Evolutionary conservation across 2,888 invertebrate species (phyloP).

Genomic region (Chrysina gloriosa): DNA sequence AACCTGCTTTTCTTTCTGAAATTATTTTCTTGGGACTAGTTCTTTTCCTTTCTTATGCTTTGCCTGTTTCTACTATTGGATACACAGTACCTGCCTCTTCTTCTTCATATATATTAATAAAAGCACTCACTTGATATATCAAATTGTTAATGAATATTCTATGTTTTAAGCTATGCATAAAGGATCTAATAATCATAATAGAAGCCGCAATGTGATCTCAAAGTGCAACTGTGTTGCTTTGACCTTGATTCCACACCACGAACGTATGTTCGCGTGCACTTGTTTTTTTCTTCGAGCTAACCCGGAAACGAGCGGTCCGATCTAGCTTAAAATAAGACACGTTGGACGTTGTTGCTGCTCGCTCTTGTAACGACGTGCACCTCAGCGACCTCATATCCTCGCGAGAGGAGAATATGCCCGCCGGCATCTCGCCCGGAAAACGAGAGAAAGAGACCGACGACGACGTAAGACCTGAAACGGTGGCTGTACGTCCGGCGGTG

Average conservation of each 20-base stretch:
- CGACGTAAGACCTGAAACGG: constrained; percentile 19
- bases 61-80: no score
- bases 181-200: no score
- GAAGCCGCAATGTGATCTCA: no score
- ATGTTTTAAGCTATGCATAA: no score
- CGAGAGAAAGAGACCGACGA: neutral
- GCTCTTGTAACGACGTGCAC: neutral
- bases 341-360: neutral
- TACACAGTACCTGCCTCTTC: no score
- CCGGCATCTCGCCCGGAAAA: constrained; percentile 14
- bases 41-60: no score
- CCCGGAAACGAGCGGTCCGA: constrained; percentile 16
- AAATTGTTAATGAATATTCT: no score
- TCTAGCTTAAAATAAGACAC: constrained; percentile 22
- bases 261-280: neutral
- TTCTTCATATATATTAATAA: no score
- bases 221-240: neutral
- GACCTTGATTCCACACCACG: neutral
- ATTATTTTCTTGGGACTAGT: no score
- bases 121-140: no score
- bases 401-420: constrained; percentile 4
- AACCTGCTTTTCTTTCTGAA: no score
- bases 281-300: neutral
- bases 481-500: constrained; percentile 20
- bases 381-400: constrained; percentile 6